These are phyloP conservation scores for Aphelenchoides fujianensis DNA, from an alignment of 1,140 invertebrate genomes.

Conservation along the genomic window DNA sequence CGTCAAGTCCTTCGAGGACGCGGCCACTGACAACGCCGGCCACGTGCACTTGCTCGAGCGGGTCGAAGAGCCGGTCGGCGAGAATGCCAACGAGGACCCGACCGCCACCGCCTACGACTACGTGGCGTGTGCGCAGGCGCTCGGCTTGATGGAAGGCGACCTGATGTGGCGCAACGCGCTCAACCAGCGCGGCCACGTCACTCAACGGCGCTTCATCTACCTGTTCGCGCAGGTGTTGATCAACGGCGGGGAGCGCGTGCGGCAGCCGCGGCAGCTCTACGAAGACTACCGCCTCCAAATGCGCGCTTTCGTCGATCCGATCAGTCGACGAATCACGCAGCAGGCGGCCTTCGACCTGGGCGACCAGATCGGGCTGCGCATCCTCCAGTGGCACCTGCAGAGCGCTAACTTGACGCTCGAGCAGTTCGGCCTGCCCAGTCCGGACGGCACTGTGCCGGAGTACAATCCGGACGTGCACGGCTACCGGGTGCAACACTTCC, in stretches of 20 bases:
- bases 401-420: not conserved
- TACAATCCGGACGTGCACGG: not conserved
- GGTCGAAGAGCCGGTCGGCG: too few relatives aligned
- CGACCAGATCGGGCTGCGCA: not conserved
- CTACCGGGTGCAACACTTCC: not conserved
- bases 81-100: not conserved
- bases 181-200: not conserved
- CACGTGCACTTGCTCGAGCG: too few relatives aligned
- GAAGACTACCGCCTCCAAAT: not conserved
- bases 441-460: not conserved
- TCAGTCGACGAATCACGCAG: not conserved
- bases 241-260: not conserved
- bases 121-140: not conserved
- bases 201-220: not conserved
- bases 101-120: not conserved
- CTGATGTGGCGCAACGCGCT: not conserved
- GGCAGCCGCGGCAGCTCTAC: not conserved
- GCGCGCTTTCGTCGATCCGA: not conserved
- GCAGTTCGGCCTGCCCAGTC: not conserved
- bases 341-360: not conserved
- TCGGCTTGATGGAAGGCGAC: not conserved
- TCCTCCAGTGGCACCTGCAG: not conserved
- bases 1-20: not conserved
- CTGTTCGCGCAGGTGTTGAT: not conserved
- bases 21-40: not conserved